These are phyloP conservation scores for Indri indri DNA, from an alignment of 2,113 vertebrate genomes.

Conservation along the genomic window DNA sequence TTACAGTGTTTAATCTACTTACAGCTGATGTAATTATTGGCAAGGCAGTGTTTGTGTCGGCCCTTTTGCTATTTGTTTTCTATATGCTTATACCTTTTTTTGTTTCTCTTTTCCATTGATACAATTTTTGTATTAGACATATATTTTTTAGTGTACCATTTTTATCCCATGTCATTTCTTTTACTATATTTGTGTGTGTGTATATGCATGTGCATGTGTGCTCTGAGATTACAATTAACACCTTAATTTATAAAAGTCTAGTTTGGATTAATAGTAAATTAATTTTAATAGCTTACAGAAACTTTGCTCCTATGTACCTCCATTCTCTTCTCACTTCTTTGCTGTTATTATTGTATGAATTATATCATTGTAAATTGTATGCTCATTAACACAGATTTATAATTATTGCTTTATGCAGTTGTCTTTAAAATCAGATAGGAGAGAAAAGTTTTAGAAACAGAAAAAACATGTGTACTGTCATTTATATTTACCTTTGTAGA, in stretches of 20 bases:
- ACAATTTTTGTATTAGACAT: background rate
- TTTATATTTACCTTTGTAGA: background rate
- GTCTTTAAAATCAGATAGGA: background rate
- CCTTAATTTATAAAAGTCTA: background rate
- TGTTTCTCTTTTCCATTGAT: background rate
- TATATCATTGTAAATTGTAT: background rate
- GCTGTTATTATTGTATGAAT: background rate
- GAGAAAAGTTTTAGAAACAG: background rate
- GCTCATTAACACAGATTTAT: background rate
- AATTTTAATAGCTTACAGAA: background rate
- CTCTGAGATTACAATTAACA: background rate
- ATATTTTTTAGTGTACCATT: background rate
- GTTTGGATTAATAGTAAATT: background rate
- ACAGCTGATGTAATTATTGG: background rate
- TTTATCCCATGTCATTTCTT: background rate
- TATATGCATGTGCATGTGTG: background rate
- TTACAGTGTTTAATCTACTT: background rate
- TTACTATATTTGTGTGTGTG: background rate
- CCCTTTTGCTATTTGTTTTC: background rate
- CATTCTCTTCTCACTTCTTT: background rate
- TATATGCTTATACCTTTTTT: background rate
- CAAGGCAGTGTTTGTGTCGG: background rate
- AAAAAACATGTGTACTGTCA: background rate
- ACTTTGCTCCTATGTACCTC: background rate
- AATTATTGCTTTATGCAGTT: background rate